Conservation (phyloP, 1,140 invertebrate species). For the Zaprionus taronus region DNA sequence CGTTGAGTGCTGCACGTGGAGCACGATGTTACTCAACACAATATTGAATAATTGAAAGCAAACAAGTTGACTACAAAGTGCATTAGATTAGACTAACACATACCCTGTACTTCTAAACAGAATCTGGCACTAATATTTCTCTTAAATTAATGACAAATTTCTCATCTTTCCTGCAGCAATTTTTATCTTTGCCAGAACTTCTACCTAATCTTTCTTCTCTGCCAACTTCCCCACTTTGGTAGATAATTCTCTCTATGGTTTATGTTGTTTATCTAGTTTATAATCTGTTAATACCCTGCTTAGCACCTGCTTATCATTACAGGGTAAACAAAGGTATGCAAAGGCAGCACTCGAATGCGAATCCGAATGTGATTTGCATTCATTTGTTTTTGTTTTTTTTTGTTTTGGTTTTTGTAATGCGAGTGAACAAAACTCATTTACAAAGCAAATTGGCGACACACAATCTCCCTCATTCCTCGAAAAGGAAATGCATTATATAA, state of each 20-base stretch:
- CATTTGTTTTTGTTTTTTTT: background rate
- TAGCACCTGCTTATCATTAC: conserved; percentile 2
- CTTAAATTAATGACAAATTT: too few relatives aligned
- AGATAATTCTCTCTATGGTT: background rate
- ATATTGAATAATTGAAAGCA: conserved; percentile 23
- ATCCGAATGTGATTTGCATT: background rate
- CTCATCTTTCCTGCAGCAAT: too few relatives aligned
- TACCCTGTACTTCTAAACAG: conserved; percentile 7
- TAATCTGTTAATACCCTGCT: background rate
- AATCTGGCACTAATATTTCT: too few relatives aligned
- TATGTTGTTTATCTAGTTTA: background rate
- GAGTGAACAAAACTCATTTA: background rate
- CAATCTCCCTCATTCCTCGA: background rate
- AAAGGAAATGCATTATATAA: conserved; percentile 1
- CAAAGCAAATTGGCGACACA: background rate
- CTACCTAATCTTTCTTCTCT: background rate
- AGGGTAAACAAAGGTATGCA: conserved; percentile 5
- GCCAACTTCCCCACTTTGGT: background rate
- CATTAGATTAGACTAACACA: background rate
- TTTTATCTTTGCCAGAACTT: too few relatives aligned
- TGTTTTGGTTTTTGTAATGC: background rate
- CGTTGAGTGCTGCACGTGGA: conserved; percentile 31
- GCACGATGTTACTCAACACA: conserved; percentile 34
- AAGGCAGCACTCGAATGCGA: background rate
- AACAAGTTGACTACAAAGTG: background rate